A percentile compares a stretch with the other conserved stretches of the same genome.
phyloP scores from a whole-genome alignment of 2,113 vertebrate species.

The Channa maculata region DNA sequence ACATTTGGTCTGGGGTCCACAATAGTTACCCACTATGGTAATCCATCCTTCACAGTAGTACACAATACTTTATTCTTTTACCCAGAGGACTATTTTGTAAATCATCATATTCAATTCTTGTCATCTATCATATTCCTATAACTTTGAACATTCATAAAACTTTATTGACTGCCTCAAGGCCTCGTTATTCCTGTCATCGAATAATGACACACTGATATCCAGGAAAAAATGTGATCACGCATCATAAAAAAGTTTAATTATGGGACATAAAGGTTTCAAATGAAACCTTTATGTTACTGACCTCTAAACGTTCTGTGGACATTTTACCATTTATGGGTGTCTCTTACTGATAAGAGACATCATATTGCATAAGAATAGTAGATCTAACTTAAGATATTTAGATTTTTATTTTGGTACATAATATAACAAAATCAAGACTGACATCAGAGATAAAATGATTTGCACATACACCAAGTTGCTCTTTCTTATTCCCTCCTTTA shows the following conservation, averaged over 20 bases:
- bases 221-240: neutral
- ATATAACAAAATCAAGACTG: too few species aligned
- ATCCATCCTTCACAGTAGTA: too few species aligned
- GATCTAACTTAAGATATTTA: neutral
- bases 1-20: too few species aligned
- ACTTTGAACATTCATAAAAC: conserved; percentile 17
- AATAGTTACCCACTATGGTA: too few species aligned
- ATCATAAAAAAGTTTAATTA: conserved; percentile 32
- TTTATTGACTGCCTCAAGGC: conserved; percentile 16
- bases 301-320: conserved; percentile 7
- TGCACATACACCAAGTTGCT: too few species aligned
- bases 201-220: neutral
- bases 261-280: neutral
- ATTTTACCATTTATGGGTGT: neutral
- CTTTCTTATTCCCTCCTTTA: too few species aligned
- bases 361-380: neutral
- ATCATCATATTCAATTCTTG: too few species aligned
- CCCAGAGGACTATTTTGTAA: too few species aligned
- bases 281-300: conserved; percentile 17
- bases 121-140: neutral
- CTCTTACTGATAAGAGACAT: neutral
- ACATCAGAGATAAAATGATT: too few species aligned
- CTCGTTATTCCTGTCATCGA: conserved; percentile 2
- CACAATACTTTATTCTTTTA: too few species aligned
- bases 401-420: too few species aligned